A percentile compares a stretch with the other conserved stretches of the same genome.
phyloP scores from a whole-genome alignment of 2,113 vertebrate species.

The Struthio camelus region DNA sequence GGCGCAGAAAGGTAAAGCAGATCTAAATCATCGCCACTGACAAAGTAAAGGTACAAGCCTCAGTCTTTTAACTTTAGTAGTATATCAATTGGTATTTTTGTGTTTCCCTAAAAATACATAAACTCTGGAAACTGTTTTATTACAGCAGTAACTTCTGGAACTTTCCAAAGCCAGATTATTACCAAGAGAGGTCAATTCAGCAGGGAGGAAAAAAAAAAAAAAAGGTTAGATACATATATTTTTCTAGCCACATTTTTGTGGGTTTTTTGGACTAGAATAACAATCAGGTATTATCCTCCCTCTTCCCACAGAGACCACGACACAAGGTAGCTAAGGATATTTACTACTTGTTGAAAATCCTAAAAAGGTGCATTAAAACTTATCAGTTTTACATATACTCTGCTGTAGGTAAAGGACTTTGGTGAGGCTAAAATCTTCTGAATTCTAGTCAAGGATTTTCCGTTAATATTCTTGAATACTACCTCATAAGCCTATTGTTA shows the following conservation, averaged over 20 bases:
- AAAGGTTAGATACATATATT: background rate
- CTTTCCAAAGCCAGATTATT: background rate
- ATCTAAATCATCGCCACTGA: background rate
- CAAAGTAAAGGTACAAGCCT: background rate
- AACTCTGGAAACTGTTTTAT: background rate
- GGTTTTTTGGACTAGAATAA: background rate
- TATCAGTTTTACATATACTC: background rate
- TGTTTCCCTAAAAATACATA: background rate
- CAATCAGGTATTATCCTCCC: background rate
- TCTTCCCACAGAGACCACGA: background rate
- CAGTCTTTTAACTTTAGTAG: background rate
- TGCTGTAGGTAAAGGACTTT: background rate
- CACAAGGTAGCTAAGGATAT: background rate
- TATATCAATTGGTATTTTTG: background rate
- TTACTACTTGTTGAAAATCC: background rate
- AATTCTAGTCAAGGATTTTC: constrained; percentile 31
- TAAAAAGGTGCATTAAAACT: background rate
- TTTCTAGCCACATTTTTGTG: background rate
- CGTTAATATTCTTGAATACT: background rate
- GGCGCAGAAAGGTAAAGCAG: background rate
- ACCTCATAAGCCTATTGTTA: background rate
- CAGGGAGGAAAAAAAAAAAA: background rate
- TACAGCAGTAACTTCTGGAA: constrained; percentile 1
- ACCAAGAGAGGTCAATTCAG: background rate
- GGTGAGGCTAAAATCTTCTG: constrained; percentile 10